Conservation (phyloP, 2,888 invertebrate genomes). For the Ferrisia virgata region DNA sequence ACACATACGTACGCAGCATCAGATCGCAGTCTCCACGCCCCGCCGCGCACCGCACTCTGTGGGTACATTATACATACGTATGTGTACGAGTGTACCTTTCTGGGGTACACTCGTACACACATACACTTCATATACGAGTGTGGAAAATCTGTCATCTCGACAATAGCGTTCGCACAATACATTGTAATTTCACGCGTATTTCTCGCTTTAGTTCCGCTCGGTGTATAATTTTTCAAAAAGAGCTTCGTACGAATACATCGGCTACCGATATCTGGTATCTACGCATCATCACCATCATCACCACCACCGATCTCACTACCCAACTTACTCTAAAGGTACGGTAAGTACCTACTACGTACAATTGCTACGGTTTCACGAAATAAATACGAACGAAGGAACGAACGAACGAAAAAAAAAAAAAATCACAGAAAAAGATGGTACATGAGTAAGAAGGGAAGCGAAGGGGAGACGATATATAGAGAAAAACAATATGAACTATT, state of each 20-base stretch:
- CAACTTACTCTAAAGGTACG: not conserved
- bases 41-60: not conserved
- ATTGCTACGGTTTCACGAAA: constrained; percentile 21
- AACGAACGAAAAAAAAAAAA: not conserved
- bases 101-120: not conserved
- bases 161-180: constrained; percentile 39
- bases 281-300: not conserved
- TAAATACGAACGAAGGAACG: not conserved
- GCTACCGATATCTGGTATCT: not conserved
- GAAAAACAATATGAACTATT: not conserved
- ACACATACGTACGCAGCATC: not conserved
- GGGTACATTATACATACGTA: too few species aligned
- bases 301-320: not conserved
- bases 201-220: constrained; percentile 31
- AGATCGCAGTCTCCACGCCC: too few species aligned
- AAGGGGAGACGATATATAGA: not conserved
- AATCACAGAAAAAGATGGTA: not conserved
- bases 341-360: too few species aligned
- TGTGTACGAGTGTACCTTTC: too few species aligned
- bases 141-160: constrained; percentile 44
- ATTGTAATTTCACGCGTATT: constrained; percentile 46
- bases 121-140: not conserved
- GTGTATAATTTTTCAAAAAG: constrained; percentile 20
- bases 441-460: too few species aligned
- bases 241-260: not conserved